These are phyloP conservation scores for Ambastaia sidthimunki DNA, from an alignment of 2,797 vertebrate species.

Conservation along the genomic window DNA sequence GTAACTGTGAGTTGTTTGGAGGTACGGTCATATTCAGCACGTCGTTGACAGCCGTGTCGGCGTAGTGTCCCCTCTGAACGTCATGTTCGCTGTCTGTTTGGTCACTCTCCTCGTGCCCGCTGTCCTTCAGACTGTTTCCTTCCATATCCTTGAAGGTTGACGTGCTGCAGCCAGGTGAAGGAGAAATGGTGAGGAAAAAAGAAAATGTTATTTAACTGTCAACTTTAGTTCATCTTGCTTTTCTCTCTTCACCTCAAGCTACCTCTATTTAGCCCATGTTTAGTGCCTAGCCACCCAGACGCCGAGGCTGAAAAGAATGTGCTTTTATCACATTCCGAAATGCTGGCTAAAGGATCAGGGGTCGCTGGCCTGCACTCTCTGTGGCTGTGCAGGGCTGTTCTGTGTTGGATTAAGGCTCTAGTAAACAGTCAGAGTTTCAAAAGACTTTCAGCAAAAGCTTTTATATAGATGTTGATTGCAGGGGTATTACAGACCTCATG, in stretches of 20 bases:
- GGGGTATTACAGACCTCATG: background rate
- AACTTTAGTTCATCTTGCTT: constrained; percentile 56
- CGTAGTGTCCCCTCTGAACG: constrained; percentile 95
- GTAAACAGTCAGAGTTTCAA: background rate
- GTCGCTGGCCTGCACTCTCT: constrained; percentile 6
- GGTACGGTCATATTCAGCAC: constrained; percentile 94
- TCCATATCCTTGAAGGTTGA: constrained; percentile 99
- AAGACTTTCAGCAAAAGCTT: background rate
- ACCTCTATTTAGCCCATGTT: constrained; percentile 21
- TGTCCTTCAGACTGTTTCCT: constrained; percentile 99
- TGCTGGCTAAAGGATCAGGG: background rate
- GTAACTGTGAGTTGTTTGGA: constrained; percentile 92
- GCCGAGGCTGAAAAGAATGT: constrained; percentile 8
- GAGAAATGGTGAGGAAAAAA: constrained; percentile 64
- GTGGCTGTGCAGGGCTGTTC: constrained; percentile 19
- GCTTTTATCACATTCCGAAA: constrained; percentile 11
- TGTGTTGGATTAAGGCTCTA: constrained; percentile 11
- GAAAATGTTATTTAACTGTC: constrained; percentile 77
- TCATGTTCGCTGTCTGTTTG: constrained; percentile 99
- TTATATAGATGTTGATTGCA: background rate
- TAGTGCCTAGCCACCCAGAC: constrained; percentile 3
- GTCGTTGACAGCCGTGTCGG: constrained; percentile 96
- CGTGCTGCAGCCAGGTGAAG: constrained; percentile 87
- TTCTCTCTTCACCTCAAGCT: constrained; percentile 21
- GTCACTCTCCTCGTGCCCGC: constrained; percentile 98